A percentile compares a stretch with the other conserved stretches of the same genome.
These are phyloP conservation scores for Xyliphius kryptos DNA, from an alignment of 2,113 vertebrate species.

Conservation along the genomic window DNA sequence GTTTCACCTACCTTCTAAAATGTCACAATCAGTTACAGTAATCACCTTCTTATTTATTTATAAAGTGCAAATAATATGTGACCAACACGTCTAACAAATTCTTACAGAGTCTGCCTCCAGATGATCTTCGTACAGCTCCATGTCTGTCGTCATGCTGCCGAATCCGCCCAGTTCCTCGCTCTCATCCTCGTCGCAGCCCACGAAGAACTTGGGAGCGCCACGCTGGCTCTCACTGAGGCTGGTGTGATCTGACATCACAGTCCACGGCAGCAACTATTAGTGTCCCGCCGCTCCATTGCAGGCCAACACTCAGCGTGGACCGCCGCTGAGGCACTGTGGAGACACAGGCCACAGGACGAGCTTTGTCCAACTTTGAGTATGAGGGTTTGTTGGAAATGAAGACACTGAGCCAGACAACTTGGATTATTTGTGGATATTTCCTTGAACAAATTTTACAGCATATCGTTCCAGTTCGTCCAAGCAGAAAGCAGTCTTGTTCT, in stretches of 20 bases:
- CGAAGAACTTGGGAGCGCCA: constrained; percentile 88
- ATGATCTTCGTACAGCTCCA: constrained; percentile 83
- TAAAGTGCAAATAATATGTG: too few species aligned
- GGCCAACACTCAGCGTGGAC: constrained; percentile 51
- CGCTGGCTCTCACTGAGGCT: constrained; percentile 78
- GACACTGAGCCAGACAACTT: background rate
- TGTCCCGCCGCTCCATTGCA: constrained; percentile 65
- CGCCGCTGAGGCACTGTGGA: background rate
- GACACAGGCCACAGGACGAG: constrained; percentile 10
- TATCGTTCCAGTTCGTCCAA: too few species aligned
- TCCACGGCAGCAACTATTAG: constrained; percentile 69
- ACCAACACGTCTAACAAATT: too few species aligned
- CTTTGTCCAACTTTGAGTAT: constrained; percentile 11
- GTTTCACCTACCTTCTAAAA: too few species aligned
- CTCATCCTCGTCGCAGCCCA: constrained; percentile 93
- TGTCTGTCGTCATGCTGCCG: constrained; percentile 81
- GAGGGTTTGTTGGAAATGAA: background rate
- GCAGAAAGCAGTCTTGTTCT: too few species aligned
- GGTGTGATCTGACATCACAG: constrained; percentile 91
- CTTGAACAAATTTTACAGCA: too few species aligned
- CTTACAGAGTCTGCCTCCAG: constrained; percentile 77
- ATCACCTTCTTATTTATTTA: too few species aligned
- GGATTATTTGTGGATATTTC: background rate
- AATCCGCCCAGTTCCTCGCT: constrained; percentile 73
- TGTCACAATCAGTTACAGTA: too few species aligned